Percentiles rank a stretch among this genome's conserved stretches.
Evolutionary conservation across 2,113 vertebrate genomes (phyloP).

Genomic region (Leiothrix lutea): DNA sequence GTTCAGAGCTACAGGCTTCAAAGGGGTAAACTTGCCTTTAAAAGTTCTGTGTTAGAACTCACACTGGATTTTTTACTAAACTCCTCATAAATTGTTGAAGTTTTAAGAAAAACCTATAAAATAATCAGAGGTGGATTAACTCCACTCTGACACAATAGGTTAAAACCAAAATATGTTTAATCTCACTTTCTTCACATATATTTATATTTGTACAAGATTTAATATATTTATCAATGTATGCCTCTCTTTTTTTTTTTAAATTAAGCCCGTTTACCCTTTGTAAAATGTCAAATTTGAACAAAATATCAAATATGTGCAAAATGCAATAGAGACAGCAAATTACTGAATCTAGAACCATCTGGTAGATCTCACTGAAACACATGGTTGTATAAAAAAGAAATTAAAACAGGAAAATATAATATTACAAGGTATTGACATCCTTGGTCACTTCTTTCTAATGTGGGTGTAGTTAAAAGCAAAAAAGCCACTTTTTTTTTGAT

Average conservation of each 20-base stretch:
- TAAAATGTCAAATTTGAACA: not conserved
- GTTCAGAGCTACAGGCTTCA: slow-evolving; percentile 20
- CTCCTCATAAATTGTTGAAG: not conserved
- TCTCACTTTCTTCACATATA: not conserved
- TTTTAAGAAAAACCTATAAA: not conserved
- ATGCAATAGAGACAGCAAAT: not conserved
- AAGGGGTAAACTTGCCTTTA: slow-evolving; percentile 9
- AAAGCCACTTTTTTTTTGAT: not conserved
- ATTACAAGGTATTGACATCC: not conserved
- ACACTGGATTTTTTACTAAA: not conserved
- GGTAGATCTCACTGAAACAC: not conserved
- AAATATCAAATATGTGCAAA: not conserved
- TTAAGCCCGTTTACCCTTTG: not conserved
- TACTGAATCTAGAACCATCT: not conserved
- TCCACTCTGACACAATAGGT: not conserved
- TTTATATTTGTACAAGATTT: not conserved
- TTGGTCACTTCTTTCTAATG: not conserved
- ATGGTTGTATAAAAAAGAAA: not conserved
- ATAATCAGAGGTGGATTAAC: not conserved
- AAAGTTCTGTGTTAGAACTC: slow-evolving; percentile 10
- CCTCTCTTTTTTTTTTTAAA: not conserved
- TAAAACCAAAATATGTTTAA: not conserved
- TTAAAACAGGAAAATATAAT: not conserved
- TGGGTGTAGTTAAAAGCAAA: not conserved
- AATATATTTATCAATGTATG: not conserved